Percentiles rank a stretch among this genome's conserved stretches.
Evolutionary conservation across 2,888 invertebrate species (phyloP).

Genomic region (Acleris literana): DNA sequence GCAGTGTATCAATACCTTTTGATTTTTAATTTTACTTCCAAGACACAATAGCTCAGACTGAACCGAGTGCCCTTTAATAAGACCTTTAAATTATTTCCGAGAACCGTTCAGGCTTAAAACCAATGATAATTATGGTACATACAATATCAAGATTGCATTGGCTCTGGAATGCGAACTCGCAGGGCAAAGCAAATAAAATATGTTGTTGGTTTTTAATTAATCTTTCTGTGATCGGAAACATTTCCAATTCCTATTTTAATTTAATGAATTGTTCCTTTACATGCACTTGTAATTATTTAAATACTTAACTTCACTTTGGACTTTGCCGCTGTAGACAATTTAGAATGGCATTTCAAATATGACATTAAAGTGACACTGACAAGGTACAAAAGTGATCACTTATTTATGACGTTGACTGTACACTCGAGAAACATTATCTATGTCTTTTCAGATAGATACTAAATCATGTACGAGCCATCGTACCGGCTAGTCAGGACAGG

Average conservation of each 20-base stretch:
- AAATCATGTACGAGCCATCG: constrained; percentile 27
- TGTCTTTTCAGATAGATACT: constrained; percentile 13
- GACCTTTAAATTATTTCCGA: constrained; percentile 61
- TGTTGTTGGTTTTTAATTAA: too few species aligned
- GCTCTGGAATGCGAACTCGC: constrained; percentile 3
- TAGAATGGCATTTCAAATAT: neutral
- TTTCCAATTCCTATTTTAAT: too few species aligned
- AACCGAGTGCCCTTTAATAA: constrained; percentile 65
- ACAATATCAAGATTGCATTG: constrained; percentile 11
- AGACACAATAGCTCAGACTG: constrained; percentile 53
- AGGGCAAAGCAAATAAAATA: too few species aligned
- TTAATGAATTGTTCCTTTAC: too few species aligned
- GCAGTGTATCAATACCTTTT: constrained; percentile 55
- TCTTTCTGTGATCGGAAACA: too few species aligned
- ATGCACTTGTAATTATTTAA: too few species aligned
- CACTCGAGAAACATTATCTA: constrained; percentile 27
- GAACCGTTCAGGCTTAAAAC: constrained; percentile 32
- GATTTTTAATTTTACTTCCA: constrained; percentile 68
- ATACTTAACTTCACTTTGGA: too few species aligned
- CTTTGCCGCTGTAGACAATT: too few species aligned
- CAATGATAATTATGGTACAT: constrained; percentile 19
- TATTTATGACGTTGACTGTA: constrained; percentile 21
- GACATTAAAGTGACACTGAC: too few species aligned
- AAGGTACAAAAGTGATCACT: too few species aligned
- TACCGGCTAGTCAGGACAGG: constrained; percentile 22